Evolutionary conservation across 1,140 invertebrate species (phyloP).

Genomic region (Steinernema feltiae): DNA sequence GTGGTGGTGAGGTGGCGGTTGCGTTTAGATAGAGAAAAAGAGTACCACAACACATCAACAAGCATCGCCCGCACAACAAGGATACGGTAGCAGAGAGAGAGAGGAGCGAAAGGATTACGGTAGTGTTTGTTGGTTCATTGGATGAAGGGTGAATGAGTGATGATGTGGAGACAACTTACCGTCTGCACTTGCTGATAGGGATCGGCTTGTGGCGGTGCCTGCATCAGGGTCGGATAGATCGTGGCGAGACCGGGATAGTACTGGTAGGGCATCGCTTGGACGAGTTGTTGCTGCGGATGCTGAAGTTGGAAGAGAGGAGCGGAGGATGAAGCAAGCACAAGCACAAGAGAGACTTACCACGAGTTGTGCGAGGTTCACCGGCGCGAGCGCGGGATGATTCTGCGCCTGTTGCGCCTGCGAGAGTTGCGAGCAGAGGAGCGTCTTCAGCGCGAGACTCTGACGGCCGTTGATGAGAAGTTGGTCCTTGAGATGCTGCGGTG

Average conservation of each 20-base stretch:
- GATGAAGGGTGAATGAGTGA: too few relatives aligned
- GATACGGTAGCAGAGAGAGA: slow-evolving; percentile 17
- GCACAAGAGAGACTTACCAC: slow-evolving; percentile 31
- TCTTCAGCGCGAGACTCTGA: slow-evolving; percentile 92
- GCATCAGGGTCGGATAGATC: slow-evolving; percentile 37
- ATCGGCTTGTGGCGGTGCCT: slow-evolving; percentile 25
- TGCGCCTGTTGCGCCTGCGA: slow-evolving; percentile 26
- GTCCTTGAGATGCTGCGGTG: slow-evolving; percentile 97
- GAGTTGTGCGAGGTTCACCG: slow-evolving; percentile 38
- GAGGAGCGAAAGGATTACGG: slow-evolving; percentile 16
- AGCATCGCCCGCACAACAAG: slow-evolving; percentile 10
- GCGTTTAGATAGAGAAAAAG: slow-evolving; percentile 27
- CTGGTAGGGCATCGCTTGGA: slow-evolving; percentile 41
- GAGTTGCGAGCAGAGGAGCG: slow-evolving; percentile 46
- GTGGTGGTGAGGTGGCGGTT: slow-evolving; percentile 19
- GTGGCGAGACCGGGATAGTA: slow-evolving; percentile 40
- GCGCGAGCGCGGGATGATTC: slow-evolving; percentile 24
- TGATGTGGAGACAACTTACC: too few relatives aligned
- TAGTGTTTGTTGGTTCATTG: slow-evolving; percentile 20
- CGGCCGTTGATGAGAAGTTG: slow-evolving; percentile 98
- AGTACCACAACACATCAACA: slow-evolving; percentile 22
- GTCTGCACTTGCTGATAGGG: slow-evolving; percentile 44
- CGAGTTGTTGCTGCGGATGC: slow-evolving; percentile 36
- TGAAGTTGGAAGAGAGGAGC: slow-evolving; percentile 12
- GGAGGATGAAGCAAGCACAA: background rate